Percentiles rank a stretch among this genome's conserved stretches.
phyloP scores from a whole-genome alignment of 2,113 vertebrate species.

The Micromys minutus region DNA sequence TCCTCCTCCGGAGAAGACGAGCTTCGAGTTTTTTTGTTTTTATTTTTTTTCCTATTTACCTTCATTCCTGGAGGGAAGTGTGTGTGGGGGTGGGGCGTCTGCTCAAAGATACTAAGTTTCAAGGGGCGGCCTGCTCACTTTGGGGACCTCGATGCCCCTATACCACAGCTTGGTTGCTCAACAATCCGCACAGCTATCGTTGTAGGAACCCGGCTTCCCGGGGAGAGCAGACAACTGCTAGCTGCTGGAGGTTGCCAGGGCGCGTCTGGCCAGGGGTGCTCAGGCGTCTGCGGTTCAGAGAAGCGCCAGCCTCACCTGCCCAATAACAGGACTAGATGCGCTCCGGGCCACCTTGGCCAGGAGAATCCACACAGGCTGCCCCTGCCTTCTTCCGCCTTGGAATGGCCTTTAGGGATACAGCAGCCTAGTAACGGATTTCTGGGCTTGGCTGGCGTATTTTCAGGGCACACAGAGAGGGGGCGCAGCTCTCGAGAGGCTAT shows the following conservation, averaged over 20 bases:
- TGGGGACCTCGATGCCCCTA: neutral
- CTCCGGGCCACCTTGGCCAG: constrained; percentile 11
- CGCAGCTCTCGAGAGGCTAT: neutral
- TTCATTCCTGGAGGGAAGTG: constrained; percentile 2
- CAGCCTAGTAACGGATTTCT: constrained; percentile 80
- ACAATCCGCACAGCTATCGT: neutral
- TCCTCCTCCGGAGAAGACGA: neutral
- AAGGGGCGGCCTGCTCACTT: no score
- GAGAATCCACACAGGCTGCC: constrained; percentile 56
- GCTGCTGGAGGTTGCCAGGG: neutral
- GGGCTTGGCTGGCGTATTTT: neutral
- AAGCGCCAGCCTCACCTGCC: constrained; percentile 74
- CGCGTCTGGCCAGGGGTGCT: neutral
- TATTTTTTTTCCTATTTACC: neutral
- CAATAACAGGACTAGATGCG: constrained; percentile 70
- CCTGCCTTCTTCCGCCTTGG: constrained; percentile 54
- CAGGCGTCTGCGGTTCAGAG: constrained; percentile 15
- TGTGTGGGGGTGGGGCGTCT: neutral
- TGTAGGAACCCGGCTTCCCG: neutral
- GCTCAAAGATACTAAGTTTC: constrained; percentile 45
- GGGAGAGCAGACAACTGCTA: neutral
- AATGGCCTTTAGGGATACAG: constrained; percentile 71
- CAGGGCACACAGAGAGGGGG: neutral
- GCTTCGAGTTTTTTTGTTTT: neutral
- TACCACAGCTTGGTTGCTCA: neutral